Evolutionary conservation across 1,140 invertebrate genomes (phyloP), one percentile per base, ranked within the genome.

Genomic region (Cotesia vestalis): DNA sequence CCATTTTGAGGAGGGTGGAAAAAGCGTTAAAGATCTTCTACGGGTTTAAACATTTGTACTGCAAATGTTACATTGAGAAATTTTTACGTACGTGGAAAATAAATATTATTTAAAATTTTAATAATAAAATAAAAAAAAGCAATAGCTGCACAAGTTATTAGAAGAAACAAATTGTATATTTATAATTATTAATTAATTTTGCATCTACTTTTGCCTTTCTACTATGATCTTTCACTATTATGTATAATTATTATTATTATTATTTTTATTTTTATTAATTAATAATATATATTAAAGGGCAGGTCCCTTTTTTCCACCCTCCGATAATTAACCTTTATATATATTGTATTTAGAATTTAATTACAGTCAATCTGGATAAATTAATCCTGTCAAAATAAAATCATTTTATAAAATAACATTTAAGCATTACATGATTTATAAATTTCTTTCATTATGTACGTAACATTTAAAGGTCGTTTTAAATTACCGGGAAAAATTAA

Each of bases 251-350:
- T 73, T 76, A 83, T 81, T 77, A 78, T 80, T 72, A 76, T 77
- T 76, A 80, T 76, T 17, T 17, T 17, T 17, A 1, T 80, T 72
- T 77, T 77, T 76, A 80, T 76, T 78, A 79, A 80, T 76, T 69
- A 80, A 76, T 76, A 80, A 80, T 78, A 78, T 78, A 84, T 74
- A 80, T 79, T 79, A 80, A 77, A 85, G 81, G 84, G 84, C 84
- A 86, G 83, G 83, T 79, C 83, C 84, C 83, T 83, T 78, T 63
- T 36, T 73, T 72, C 77, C 78, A 79, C 66, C 74, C 82, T 82
- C 46, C 66, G 63, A 46, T 46, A 40, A 40, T 9, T 40, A 46
- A 9, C 40, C 40, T 46, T 46, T 77, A 27, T 62, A 20, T 83
- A 74, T 80, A 77, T 78, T 78, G 76, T 81, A 84, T 46, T 78